Evolutionary conservation across 2,113 vertebrate species (phyloP), one percentile per base, ranked within the genome.

Genomic region (Protobothrops mucrosquamatus): DNA sequence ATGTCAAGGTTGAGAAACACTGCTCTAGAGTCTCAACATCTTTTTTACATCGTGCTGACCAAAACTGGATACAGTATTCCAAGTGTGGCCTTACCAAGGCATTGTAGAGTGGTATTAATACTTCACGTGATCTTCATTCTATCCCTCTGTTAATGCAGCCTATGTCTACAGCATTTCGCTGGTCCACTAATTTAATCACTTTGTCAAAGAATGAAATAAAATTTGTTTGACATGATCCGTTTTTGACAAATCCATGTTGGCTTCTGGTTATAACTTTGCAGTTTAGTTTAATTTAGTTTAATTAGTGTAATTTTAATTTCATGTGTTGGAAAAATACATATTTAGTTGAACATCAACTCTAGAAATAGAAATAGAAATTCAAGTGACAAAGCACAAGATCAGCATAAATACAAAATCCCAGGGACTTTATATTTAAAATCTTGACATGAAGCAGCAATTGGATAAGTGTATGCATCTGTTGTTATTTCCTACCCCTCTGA

Each of bases 271-370:
- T 34, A 69, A 69, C 61, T 69, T 34, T 96, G 96, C 94, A 87
- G 89, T 95, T 96, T 95, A 97, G 97, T 81, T 81, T 81, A 97
- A 97, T 94, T 95, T 96, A 96, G 95, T 95, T 98, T 97, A 34
- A 69, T 51, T 51, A 51, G 8, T 51, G 9, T 51, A 51, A 51
- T 51, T 51, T 51, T 96, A 97, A 97, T 97, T 97, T 96, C 93
- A 97, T 96, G 95, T 91, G 89, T 97, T 97, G 95, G 94, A 97
- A 96, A 51, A 96, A 91, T 96, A 94, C 96, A 96, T 97, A 94
- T 95, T 95, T 96, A 97, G 95, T 96, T 95, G 96, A 97, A 95
- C 96, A 96, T 94, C 96, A 96, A 91, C 93, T 96, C 96, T 93
- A 95, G 85, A 94, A 95, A 97, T 95, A 96, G 95, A 96, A 97